Percentiles rank a stretch among this genome's conserved stretches.
These are phyloP conservation scores for Echinometra lucunter DNA, from an alignment of 53 echinoderm and acorn worm species.

Conservation along the genomic window DNA sequence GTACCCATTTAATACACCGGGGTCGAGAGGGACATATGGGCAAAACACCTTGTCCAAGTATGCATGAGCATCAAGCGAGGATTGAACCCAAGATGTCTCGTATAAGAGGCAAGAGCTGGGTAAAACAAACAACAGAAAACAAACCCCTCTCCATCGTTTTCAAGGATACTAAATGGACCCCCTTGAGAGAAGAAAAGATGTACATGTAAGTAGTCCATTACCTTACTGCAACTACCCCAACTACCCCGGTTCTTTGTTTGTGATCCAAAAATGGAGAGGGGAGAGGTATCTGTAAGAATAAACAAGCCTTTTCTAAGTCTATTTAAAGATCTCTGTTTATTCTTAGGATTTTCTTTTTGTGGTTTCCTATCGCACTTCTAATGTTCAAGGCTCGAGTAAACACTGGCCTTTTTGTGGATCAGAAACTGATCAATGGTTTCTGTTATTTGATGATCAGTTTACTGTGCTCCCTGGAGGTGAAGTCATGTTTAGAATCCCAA, in stretches of 20 bases:
- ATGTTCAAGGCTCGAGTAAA: constrained; percentile 13
- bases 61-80: too few relatives aligned
- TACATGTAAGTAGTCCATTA: neutral
- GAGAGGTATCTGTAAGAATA: neutral
- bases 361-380: neutral
- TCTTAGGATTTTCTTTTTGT: constrained; percentile 18
- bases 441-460: constrained; percentile 15
- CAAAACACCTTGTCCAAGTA: too few relatives aligned
- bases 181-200: neutral
- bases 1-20: too few relatives aligned
- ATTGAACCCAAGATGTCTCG: too few relatives aligned
- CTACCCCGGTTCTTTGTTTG: neutral
- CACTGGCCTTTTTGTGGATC: neutral
- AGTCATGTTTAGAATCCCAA: constrained; percentile 18
- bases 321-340: constrained; percentile 4
- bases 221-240: neutral
- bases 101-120: too few relatives aligned
- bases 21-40: too few relatives aligned
- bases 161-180: neutral
- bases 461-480: neutral
- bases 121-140: constrained; percentile 3
- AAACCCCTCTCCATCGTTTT: neutral
- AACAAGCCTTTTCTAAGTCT: constrained; percentile 27
- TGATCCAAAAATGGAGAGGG: neutral
- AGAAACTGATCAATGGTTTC: constrained; percentile 16